Percentiles rank a stretch among this genome's conserved stretches.
Conservation (phyloP, 2,797 vertebrate genomes). For the Takifugu rubripes region DNA sequence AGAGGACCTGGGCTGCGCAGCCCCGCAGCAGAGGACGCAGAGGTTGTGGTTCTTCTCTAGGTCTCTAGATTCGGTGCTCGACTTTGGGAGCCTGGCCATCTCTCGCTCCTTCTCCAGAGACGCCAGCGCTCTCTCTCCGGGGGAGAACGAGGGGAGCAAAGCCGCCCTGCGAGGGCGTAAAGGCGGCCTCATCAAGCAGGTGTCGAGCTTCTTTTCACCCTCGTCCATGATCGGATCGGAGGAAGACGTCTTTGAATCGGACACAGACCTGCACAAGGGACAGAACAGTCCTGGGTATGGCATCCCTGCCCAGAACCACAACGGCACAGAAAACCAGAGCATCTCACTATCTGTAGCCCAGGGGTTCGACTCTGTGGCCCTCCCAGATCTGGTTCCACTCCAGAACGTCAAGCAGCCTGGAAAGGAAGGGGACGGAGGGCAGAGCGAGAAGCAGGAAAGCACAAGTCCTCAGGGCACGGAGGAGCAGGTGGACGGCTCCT, state of each 20-base stretch:
- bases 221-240: conserved; percentile 70
- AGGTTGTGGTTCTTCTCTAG: conserved; percentile 78
- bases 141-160: conserved; percentile 36
- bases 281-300: conserved; percentile 15
- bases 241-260: conserved; percentile 72
- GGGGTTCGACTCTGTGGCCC: conserved; percentile 65
- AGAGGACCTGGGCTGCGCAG: conserved; percentile 43
- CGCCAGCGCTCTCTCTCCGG: conserved; percentile 58
- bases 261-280: conserved; percentile 54
- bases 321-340: conserved; percentile 30
- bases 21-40: conserved; percentile 64
- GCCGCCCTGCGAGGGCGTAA: conserved; percentile 39
- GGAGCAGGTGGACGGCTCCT: conserved; percentile 52
- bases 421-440: conserved; percentile 23
- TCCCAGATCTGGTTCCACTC: conserved; percentile 78
- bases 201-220: conserved; percentile 74
- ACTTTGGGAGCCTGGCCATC: conserved; percentile 66
- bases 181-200: conserved; percentile 62
- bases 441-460: conserved; percentile 40
- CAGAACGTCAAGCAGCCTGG: conserved; percentile 53
- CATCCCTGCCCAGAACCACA: conserved; percentile 5
- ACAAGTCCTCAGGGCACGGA: conserved; percentile 48
- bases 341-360: conserved; percentile 58
- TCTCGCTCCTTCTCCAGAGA: conserved; percentile 67
- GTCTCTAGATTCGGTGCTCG: conserved; percentile 78